These are phyloP conservation scores for Nomada ferruginata DNA, from an alignment of 2,888 invertebrate species.

Conservation along the genomic window DNA sequence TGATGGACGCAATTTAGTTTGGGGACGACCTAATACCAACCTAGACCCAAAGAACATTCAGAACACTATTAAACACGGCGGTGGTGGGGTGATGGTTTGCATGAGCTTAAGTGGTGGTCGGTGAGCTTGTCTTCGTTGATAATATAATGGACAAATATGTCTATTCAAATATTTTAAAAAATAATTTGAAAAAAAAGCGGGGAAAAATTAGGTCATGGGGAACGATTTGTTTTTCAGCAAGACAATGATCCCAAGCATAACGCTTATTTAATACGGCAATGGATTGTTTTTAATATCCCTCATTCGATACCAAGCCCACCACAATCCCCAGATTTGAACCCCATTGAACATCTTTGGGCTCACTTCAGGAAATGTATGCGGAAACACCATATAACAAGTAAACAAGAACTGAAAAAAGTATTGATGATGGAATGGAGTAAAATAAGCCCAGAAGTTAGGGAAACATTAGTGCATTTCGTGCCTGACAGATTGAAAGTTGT, in stretches of 20 bases:
- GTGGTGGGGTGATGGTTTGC: neutral
- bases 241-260: neutral
- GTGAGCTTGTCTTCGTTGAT: neutral
- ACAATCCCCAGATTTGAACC: too few species aligned
- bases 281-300: neutral
- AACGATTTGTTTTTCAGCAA: too few species aligned
- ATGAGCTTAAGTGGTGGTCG: neutral
- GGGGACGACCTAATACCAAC: neutral
- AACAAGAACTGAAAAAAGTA: too few species aligned
- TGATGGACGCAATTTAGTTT: neutral
- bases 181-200: neutral
- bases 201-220: neutral
- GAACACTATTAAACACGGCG: slow-evolving; percentile 2
- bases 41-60: neutral
- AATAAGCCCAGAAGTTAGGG: too few species aligned
- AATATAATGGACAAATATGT: neutral
- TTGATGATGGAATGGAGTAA: too few species aligned
- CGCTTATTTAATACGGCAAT: neutral
- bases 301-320: neutral
- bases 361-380: too few species aligned
- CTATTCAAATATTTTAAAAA: neutral
- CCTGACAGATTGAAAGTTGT: too few species aligned
- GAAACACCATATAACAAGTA: too few species aligned
- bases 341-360: too few species aligned
- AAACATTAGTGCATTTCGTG: too few species aligned